Base-by-base conservation (phyloP, 2,797 vertebrate genomes). In the Urophycis tenuis region DNA sequence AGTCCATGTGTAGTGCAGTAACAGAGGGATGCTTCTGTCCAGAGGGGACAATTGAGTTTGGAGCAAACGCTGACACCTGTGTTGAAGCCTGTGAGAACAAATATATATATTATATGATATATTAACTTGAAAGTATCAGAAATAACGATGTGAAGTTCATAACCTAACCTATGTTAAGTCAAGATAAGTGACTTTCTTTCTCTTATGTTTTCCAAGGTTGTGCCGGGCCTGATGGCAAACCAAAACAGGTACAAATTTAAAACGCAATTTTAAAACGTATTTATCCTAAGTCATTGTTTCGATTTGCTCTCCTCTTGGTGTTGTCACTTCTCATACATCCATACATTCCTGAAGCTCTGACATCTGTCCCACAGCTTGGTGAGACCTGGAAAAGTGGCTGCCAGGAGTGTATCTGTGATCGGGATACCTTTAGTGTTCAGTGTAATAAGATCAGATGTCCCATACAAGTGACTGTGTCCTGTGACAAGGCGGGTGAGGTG, bases 11-110 rank as follows among this genome's bases (percentile, higher is more conserved):
- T 70, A 33, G 49, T 6, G 6, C 0, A 29, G n/a, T 82, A 4
- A 31, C 11, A 0, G 95, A 96, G 82, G 95, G 94, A 77, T 96
- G 95, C 83, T 94, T 92, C 90, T 96, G 95, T 49, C 93, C 93
- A 0, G 79, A 90, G 0, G 88, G 87, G 8, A 90, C 41, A 25
- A 86, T 80, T n/a, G 85, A 89, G 73, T 94, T 93, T 88, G 91
- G 80, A 80, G 25, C 90, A 3, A 72, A 67, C n/a, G 83, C 79
- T 7, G 86, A 91, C 33, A 5, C 80, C 74, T 96, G 95, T 22
- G 93, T 95, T 74, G 12, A 80, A 0, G 60, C 87, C 15, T 95
- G 95, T 87, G 85, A 95, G 95, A 89, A 86, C 8, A 17, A 49
- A 39, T 78, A 81, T 0, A 89, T 19, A 5, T 76, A 78, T n/a